Evolutionary conservation across 2,113 vertebrate genomes (phyloP).

Genomic region (Chaetorhynchus papuensis): DNA sequence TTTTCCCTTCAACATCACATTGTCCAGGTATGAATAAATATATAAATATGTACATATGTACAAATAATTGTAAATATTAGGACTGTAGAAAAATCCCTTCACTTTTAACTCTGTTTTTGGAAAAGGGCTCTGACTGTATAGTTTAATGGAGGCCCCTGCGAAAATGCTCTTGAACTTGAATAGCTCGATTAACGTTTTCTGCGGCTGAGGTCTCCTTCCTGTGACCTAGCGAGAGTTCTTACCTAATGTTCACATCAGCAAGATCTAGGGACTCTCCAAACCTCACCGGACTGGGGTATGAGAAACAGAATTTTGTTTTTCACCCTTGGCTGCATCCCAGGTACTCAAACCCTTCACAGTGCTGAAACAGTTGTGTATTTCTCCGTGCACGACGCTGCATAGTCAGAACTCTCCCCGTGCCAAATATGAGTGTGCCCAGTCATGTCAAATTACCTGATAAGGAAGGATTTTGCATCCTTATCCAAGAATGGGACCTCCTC

Average conservation of each 20-base stretch:
- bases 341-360: neutral
- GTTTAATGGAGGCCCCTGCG: slow-evolving; percentile 36
- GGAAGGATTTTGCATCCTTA: neutral
- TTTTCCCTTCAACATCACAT: neutral
- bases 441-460: neutral
- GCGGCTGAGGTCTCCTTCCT: neutral
- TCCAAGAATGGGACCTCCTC: neutral
- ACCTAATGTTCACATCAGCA: neutral
- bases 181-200: neutral
- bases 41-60: slow-evolving; percentile 77
- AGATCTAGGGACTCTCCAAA: neutral
- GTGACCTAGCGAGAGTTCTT: neutral
- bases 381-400: neutral
- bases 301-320: neutral
- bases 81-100: slow-evolving; percentile 37
- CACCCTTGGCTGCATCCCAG: neutral
- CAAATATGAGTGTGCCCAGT: neutral
- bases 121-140: slow-evolving; percentile 49
- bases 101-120: slow-evolving; percentile 39
- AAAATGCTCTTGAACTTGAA: slow-evolving; percentile 9
- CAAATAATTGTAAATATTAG: slow-evolving; percentile 67
- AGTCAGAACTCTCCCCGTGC: neutral
- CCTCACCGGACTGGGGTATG: neutral
- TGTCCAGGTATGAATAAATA: slow-evolving; percentile 58
- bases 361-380: neutral